Evolutionary conservation across 2,888 invertebrate species (phyloP).

Genomic region (Hoplodrina ambigua): DNA sequence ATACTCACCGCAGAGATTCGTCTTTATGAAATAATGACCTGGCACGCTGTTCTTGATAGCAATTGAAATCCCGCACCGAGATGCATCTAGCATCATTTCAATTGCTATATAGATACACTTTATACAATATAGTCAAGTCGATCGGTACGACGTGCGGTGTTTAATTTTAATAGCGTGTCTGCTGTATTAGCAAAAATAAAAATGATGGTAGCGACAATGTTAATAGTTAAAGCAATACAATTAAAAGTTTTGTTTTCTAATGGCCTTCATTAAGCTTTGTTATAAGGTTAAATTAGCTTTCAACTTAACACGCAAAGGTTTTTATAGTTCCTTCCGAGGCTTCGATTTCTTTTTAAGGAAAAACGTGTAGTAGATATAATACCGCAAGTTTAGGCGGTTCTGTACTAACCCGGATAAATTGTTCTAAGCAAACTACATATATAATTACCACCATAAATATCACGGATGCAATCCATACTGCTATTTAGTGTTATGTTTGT

Average conservation of each 20-base stretch:
- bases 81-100: slow-evolving; percentile 21
- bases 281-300: slow-evolving; percentile 15
- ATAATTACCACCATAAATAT: slow-evolving; percentile 69
- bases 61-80: slow-evolving; percentile 31
- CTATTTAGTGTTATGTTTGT: slow-evolving; percentile 64
- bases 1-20: slow-evolving; percentile 28
- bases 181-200: not conserved
- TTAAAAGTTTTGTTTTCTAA: slow-evolving; percentile 11
- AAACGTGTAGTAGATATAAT: slow-evolving; percentile 30
- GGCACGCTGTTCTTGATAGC: slow-evolving; percentile 34
- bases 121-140: not conserved
- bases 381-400: slow-evolving; percentile 38
- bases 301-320: slow-evolving; percentile 22
- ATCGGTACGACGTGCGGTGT: not conserved
- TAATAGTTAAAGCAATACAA: not conserved
- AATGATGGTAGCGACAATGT: slow-evolving; percentile 1
- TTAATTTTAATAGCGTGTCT: slow-evolving; percentile 10
- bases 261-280: slow-evolving; percentile 11
- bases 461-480: slow-evolving; percentile 59
- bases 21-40: slow-evolving; percentile 53
- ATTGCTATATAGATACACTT: not conserved
- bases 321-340: slow-evolving; percentile 34
- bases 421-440: slow-evolving; percentile 66
- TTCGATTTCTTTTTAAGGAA: slow-evolving; percentile 42
- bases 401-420: slow-evolving; percentile 43